These are phyloP conservation scores for Butorides virescens DNA, from an alignment of 2,113 vertebrate genomes.

Conservation along the genomic window DNA sequence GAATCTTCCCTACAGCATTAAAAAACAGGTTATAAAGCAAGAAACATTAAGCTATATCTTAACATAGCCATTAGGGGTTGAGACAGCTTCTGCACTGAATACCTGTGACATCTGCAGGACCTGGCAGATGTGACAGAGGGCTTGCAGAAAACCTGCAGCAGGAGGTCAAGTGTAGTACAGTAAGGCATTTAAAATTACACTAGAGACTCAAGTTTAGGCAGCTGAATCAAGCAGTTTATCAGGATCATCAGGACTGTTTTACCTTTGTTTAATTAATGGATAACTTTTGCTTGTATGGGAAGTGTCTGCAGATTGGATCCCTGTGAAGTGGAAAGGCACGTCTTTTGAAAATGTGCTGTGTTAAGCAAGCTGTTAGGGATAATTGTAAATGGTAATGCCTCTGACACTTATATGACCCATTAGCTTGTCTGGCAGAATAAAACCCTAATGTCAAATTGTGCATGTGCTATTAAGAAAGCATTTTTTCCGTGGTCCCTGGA, in stretches of 20 bases:
- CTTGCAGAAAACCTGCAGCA: neutral
- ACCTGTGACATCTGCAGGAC: neutral
- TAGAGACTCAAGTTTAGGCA: neutral
- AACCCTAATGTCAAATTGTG: constrained; percentile 19
- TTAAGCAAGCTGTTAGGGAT: constrained; percentile 27
- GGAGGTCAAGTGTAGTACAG: neutral
- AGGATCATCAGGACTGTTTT: neutral
- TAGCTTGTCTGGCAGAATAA: constrained; percentile 26
- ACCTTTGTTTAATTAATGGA: constrained; percentile 17
- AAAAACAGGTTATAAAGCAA: neutral
- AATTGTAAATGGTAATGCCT: constrained; percentile 30
- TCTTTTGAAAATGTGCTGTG: constrained; percentile 1
- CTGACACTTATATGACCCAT: constrained; percentile 47
- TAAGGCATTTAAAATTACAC: neutral
- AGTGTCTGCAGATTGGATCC: neutral
- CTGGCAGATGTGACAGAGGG: neutral
- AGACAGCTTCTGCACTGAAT: neutral
- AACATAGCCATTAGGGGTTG: neutral
- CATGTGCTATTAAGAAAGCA: constrained; percentile 17
- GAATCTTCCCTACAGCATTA: neutral
- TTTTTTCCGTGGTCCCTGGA: neutral
- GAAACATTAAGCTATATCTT: neutral
- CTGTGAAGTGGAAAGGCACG: neutral
- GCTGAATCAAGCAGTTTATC: neutral
- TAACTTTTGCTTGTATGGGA: neutral